Percentiles rank a stretch among this genome's conserved stretches.
Conservation (phyloP, 2,888 invertebrate genomes). For the Drosophila nr. perissopoda region DNA sequence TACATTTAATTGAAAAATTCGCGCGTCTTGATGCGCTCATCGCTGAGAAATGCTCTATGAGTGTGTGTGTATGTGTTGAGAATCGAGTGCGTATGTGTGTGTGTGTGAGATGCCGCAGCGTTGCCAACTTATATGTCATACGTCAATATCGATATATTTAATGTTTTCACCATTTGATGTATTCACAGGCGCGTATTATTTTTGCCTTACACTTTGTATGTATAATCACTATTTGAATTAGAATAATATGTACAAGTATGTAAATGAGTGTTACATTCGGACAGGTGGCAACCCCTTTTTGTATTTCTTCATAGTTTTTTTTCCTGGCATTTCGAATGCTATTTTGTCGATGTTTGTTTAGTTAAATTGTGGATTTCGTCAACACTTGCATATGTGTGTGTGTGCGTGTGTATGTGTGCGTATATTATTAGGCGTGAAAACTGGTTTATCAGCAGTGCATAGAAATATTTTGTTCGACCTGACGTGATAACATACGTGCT, state of each 20-base stretch:
- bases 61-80: slow-evolving; percentile 27
- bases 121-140: slow-evolving; percentile 79
- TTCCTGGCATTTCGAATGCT: slow-evolving; percentile 25
- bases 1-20: slow-evolving; percentile 75
- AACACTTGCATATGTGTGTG: slow-evolving; percentile 13
- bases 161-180: slow-evolving; percentile 44
- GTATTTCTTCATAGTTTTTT: slow-evolving; percentile 35
- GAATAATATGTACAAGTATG: slow-evolving; percentile 2
- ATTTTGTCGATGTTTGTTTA: slow-evolving; percentile 39
- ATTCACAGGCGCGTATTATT: slow-evolving; percentile 27
- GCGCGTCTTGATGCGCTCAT: slow-evolving; percentile 82
- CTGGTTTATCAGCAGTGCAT: slow-evolving; percentile 68
- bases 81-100: slow-evolving; percentile 12
- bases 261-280: not conserved
- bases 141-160: slow-evolving; percentile 74
- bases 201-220: slow-evolving; percentile 9
- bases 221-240: slow-evolving; percentile 18
- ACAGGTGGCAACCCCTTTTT: slow-evolving; percentile 63
- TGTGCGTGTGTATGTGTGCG: not conserved
- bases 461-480: slow-evolving; percentile 53
- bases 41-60: slow-evolving; percentile 71
- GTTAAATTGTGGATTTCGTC: slow-evolving; percentile 23
- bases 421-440: slow-evolving; percentile 65
- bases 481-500: slow-evolving; percentile 56
- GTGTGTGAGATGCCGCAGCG: slow-evolving; percentile 49